Conservation (phyloP, 2,797 vertebrate genomes). For the Setipinna tenuifilis region DNA sequence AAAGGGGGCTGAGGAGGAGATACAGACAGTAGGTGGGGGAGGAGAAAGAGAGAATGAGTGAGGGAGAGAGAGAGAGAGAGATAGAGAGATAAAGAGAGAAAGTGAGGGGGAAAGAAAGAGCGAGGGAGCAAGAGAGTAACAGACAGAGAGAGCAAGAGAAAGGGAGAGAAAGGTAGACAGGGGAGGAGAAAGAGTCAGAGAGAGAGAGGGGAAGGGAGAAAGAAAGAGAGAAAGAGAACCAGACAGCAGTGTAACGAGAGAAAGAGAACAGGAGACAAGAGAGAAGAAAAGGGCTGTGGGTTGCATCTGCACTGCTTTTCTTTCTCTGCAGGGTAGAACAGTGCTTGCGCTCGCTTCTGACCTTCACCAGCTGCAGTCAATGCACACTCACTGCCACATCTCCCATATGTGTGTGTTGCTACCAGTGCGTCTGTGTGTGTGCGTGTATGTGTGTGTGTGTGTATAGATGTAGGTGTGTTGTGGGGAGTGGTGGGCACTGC, state of each 20-base stretch:
- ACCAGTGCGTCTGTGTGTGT: slow-evolving; percentile 17
- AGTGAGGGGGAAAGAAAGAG: slow-evolving; percentile 79
- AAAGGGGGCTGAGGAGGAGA: slow-evolving; percentile 47
- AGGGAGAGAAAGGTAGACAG: slow-evolving; percentile 24
- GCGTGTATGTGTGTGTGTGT: slow-evolving; percentile 8
- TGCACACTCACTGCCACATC: slow-evolving; percentile 15
- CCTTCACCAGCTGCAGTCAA: slow-evolving; percentile 52
- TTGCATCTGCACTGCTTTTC: background rate
- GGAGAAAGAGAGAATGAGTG: background rate
- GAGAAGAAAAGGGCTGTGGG: slow-evolving; percentile 46
- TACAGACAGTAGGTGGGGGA: slow-evolving; percentile 32
- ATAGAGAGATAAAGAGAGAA: slow-evolving; percentile 26
- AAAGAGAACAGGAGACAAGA: slow-evolving; percentile 28
- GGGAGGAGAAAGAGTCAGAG: slow-evolving; percentile 26
- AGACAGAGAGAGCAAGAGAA: background rate
- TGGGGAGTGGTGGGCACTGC: too few species aligned
- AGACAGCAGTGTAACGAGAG: slow-evolving; percentile 34
- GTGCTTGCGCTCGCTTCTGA: background rate
- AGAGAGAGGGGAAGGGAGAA: background rate
- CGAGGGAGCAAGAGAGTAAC: background rate
- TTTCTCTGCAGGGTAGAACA: background rate
- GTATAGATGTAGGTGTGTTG: background rate
- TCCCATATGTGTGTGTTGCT: slow-evolving; percentile 14
- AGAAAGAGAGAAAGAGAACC: slow-evolving; percentile 41
- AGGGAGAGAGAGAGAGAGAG: slow-evolving; percentile 31